Evolutionary conservation across 2,113 vertebrate species (phyloP), one percentile per base, ranked within the genome.

Genomic region (Apodemus speciosus): DNA sequence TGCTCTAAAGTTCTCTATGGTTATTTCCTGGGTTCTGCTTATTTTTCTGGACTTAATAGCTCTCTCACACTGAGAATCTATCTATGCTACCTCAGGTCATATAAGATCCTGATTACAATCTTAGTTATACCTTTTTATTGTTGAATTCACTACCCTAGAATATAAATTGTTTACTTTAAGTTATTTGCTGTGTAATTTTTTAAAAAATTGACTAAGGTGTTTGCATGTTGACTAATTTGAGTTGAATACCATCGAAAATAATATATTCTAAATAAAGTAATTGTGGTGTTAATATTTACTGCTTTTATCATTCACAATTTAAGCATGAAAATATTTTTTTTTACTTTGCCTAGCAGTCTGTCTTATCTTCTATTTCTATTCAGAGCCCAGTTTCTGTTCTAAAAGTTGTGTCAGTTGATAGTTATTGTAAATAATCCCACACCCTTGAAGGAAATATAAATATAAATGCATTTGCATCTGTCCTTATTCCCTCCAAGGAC

Each of bases 381-480:
- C 4, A 88, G 87, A 94, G 90, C 51, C n/a, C 1, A 58, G 38
- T 79, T 90, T 8, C 25, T 93, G 15, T 75, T 90, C 56, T 85
- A 95, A 93, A 90, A 92, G 25, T 90, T 96, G 43, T 96, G 92
- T 95, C 90, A 95, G 66, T 90, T 95, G 89, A 43, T 96, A 91
- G 90, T 94, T 94, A 94, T 46, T 96, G 75, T 88, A 90, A 88
- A 56, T 85, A 87, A 92, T 25, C 79, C 79, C 60, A 83, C 23
- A 86, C 30, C 93, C 30, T 96, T 64, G 21, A 84, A 83, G 46
- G 53, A 93, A 90, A 87, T 75, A 69, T 83, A 87, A 92, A 93
- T 96, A 93, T 92, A 95, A 94, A 96, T 92, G 89, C 40, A 97
- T 96, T 96, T 96, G 81, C 87, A 89, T 91, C 32, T 91, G 60